phyloP scores from a whole-genome alignment of 92 coral and sea anemone genomes.

The Montipora capitata region DNA sequence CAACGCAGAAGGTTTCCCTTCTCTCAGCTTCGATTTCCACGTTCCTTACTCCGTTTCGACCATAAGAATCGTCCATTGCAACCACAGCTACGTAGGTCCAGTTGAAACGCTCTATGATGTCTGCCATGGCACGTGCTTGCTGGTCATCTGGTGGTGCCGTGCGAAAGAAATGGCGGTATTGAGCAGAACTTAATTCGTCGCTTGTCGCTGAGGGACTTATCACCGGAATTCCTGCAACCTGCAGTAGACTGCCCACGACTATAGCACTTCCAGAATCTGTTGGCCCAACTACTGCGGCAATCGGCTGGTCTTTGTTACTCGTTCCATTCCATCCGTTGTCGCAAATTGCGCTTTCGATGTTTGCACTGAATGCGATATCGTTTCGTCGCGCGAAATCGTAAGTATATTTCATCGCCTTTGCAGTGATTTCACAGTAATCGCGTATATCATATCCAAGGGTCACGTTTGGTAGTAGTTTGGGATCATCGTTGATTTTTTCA shows the following conservation, averaged over 20 bases:
- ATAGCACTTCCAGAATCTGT: slow-evolving; percentile 86
- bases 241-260: slow-evolving; percentile 81
- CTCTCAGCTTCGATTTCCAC: slow-evolving; percentile 83
- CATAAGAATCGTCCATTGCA: slow-evolving; percentile 90
- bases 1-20: slow-evolving; percentile 80
- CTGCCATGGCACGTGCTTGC: slow-evolving; percentile 89
- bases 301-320: slow-evolving; percentile 43
- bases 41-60: slow-evolving; percentile 85
- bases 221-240: slow-evolving; percentile 82
- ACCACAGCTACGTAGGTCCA: slow-evolving; percentile 88
- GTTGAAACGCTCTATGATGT: slow-evolving; percentile 79
- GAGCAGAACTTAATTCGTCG: slow-evolving; percentile 83
- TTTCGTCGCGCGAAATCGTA: slow-evolving; percentile 73
- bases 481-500: slow-evolving; percentile 69
- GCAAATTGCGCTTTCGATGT: slow-evolving; percentile 2
- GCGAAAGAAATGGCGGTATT: slow-evolving; percentile 81
- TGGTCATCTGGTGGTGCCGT: slow-evolving; percentile 90
- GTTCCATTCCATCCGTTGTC: background rate
- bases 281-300: slow-evolving; percentile 84
- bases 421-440: slow-evolving; percentile 85
- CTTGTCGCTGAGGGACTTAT: slow-evolving; percentile 88
- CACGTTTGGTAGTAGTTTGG: slow-evolving; percentile 69
- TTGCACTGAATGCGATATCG: slow-evolving; percentile 15
- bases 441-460: slow-evolving; percentile 79
- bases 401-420: slow-evolving; percentile 75